Evolutionary conservation across 2,113 vertebrate genomes (phyloP).

Genomic region (Lipophrys pholis): DNA sequence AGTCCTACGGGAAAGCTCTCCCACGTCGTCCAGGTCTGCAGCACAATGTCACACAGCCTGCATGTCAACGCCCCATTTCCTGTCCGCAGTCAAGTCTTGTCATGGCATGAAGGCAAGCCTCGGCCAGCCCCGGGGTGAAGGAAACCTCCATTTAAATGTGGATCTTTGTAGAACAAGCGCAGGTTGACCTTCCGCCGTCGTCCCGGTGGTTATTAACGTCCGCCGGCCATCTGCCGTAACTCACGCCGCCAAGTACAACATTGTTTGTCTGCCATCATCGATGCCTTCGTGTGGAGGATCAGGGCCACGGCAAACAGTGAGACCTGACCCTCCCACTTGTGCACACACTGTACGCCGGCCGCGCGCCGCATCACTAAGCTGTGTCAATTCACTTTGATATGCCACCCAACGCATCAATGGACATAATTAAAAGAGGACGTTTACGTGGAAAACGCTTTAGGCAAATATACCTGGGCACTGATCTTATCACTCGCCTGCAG

Average conservation of each 20-base stretch:
- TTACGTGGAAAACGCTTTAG: slow-evolving; percentile 59
- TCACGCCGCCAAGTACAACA: slow-evolving; percentile 60
- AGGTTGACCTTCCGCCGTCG: slow-evolving; percentile 65
- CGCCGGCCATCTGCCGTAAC: slow-evolving; percentile 52
- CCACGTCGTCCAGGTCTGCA: slow-evolving; percentile 14
- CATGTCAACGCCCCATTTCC: slow-evolving; percentile 37
- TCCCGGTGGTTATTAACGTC: slow-evolving; percentile 58
- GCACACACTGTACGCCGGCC: slow-evolving; percentile 32
- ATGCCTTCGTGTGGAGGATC: slow-evolving; percentile 41
- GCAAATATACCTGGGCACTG: slow-evolving; percentile 66
- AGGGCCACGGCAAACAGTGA: slow-evolving; percentile 43
- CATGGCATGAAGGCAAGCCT: slow-evolving; percentile 11
- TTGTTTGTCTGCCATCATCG: slow-evolving; percentile 66
- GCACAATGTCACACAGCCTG: slow-evolving; percentile 41
- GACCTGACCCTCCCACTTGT: slow-evolving; percentile 2
- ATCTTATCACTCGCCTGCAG: slow-evolving; percentile 61
- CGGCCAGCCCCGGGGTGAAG: slow-evolving; percentile 3
- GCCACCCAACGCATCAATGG: slow-evolving; percentile 57
- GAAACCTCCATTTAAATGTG: slow-evolving; percentile 63
- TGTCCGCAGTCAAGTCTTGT: slow-evolving; percentile 17
- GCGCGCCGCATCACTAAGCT: slow-evolving; percentile 52
- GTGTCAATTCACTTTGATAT: slow-evolving; percentile 65
- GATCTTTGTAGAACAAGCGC: slow-evolving; percentile 58
- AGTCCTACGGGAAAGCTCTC: slow-evolving; percentile 1
- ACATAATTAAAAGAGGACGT: slow-evolving; percentile 72